Evolutionary conservation across 2,888 invertebrate species (phyloP).

Genomic region (Ichneumoninae sp.): DNA sequence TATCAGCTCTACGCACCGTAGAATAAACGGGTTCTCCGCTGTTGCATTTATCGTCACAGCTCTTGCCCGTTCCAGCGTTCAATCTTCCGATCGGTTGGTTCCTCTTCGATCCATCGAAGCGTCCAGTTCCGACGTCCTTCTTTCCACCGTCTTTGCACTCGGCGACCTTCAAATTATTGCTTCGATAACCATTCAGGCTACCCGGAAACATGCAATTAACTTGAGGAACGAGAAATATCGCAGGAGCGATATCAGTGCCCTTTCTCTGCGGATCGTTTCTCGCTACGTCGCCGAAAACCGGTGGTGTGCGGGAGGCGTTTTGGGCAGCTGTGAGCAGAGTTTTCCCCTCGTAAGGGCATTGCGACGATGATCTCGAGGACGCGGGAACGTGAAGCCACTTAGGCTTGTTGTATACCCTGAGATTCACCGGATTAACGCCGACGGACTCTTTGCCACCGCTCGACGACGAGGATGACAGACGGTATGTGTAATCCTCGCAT

Average conservation of each 20-base stretch:
- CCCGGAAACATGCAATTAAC: conserved; percentile 54
- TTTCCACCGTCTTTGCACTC: conserved; percentile 41
- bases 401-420: conserved; percentile 73
- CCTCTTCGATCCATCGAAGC: conserved; percentile 57
- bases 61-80: conserved; percentile 39
- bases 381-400: conserved; percentile 61
- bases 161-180: conserved; percentile 45
- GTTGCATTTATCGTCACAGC: conserved; percentile 59
- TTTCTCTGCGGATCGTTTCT: conserved; percentile 27
- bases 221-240: conserved; percentile 67
- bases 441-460: conserved; percentile 69
- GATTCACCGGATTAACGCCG: conserved; percentile 76
- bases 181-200: conserved; percentile 36
- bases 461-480: conserved; percentile 69
- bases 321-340: conserved; percentile 52
- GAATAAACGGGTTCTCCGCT: conserved; percentile 73
- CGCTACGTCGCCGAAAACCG: conserved; percentile 40
- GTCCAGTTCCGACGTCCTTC: conserved; percentile 17
- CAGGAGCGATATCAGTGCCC: conserved; percentile 34
- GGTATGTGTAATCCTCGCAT: conserved; percentile 68
- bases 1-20: conserved; percentile 71
- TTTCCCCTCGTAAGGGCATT: conserved; percentile 70
- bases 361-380: conserved; percentile 68
- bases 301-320: conserved; percentile 51
- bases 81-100: conserved; percentile 45